Conservation (phyloP, 2,888 invertebrate species). For the Cephus nigrinus region DNA sequence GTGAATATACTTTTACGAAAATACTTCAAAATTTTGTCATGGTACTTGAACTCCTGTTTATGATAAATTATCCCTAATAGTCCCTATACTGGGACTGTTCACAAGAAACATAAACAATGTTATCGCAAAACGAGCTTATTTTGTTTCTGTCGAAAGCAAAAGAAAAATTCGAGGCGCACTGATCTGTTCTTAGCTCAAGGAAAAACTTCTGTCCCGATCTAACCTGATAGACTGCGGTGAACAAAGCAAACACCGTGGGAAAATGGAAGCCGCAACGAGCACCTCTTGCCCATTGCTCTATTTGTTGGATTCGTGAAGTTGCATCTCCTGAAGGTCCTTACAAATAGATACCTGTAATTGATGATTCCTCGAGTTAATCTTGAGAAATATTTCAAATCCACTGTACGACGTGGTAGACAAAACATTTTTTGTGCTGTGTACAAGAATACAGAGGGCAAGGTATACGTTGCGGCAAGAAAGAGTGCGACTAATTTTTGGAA, state of each 20-base stretch:
- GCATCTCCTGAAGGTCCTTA: neutral
- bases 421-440: neutral
- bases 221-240: constrained; percentile 39
- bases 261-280: constrained; percentile 49
- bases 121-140: neutral
- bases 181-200: neutral
- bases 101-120: neutral
- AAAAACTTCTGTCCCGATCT: constrained; percentile 3
- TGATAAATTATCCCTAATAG: neutral
- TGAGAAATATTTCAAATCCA: neutral
- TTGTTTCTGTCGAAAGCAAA: neutral
- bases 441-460: neutral
- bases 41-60: neutral
- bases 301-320: neutral
- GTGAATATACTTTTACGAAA: neutral
- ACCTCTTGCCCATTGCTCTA: constrained; percentile 14
- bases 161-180: neutral
- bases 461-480: neutral
- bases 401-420: neutral
- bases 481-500: neutral
- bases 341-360: neutral
- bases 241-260: constrained; percentile 59
- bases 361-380: neutral
- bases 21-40: neutral
- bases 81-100: neutral